A percentile compares a stretch with the other conserved stretches of the same genome.
These are phyloP conservation scores for Episyrphus balteatus DNA, from an alignment of 1,140 invertebrate species.

Conservation along the genomic window DNA sequence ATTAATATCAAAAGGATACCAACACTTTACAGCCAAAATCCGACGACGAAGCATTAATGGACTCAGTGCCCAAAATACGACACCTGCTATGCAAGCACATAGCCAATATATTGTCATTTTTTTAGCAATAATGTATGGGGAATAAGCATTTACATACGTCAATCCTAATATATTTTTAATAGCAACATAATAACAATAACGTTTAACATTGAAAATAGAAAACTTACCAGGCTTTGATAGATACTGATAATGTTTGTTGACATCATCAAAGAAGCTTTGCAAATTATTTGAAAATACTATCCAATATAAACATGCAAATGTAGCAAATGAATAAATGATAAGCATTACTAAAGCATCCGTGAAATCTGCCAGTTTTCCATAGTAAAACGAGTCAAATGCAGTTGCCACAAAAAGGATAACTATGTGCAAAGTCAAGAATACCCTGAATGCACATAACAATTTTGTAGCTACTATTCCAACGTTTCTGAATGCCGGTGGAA, in stretches of 20 bases:
- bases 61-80: slow-evolving; percentile 18
- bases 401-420: slow-evolving; percentile 21
- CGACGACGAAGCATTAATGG: slow-evolving; percentile 17
- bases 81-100: slow-evolving; percentile 14
- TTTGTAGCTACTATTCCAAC: too few species aligned
- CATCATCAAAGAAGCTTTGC: slow-evolving; percentile 10
- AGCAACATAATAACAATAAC: too few species aligned
- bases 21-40: slow-evolving; percentile 19
- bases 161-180: too few species aligned
- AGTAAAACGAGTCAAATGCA: slow-evolving; percentile 18
- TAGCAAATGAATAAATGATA: slow-evolving; percentile 26
- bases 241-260: slow-evolving; percentile 24
- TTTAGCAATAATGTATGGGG: slow-evolving; percentile 6
- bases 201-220: too few species aligned
- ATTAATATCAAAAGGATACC: slow-evolving; percentile 30
- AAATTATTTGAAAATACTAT: slow-evolving; percentile 11
- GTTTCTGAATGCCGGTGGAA: too few species aligned
- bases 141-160: slow-evolving; percentile 19
- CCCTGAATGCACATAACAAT: slow-evolving; percentile 11
- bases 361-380: slow-evolving; percentile 22
- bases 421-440: slow-evolving; percentile 14
- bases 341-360: slow-evolving; percentile 28
- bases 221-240: slow-evolving; percentile 28
- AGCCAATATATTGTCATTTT: slow-evolving; percentile 16
- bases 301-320: slow-evolving; percentile 23